Base-by-base conservation (phyloP, 2,797 vertebrate species). In the Adrianichthys oophorus region DNA sequence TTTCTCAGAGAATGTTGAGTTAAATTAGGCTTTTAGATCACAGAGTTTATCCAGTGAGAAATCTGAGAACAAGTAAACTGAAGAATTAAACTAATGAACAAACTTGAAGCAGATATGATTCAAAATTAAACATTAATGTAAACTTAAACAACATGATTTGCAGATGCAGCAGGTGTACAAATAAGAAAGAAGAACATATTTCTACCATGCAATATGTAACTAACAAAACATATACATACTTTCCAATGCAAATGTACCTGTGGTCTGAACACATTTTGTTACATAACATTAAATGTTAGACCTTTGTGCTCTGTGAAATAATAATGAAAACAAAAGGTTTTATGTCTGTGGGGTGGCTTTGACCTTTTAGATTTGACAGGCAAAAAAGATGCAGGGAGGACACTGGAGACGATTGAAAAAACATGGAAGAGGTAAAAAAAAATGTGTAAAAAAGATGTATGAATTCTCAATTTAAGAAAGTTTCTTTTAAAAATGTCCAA, bases 361-460 rank as follows among this genome's bases (percentile, higher is more conserved):
- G 62, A 79, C 68, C 71, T 83, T 74, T 85, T 4, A 64, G 41
- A 62, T 62, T 50, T 56, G 59, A 61, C 47, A 58, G 43, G 21
- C 56, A 41, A 8, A 43, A 7, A 37, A 46, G 42, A 48, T 52
- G 46, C 37, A 3, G 57, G 49, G 18, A 2, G 10, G 1, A 10
- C 2, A 62, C 16, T 47, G 24, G 19, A 14, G 49, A 21, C 15
- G 52, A 62, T 42, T 23, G 47, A 55, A 62, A 61, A 54, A 17
- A 52, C n/a, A 41, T n/a, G 3, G 15, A 5, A 44, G 19, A 54
- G 40, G 43, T 23, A 50, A 58, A 49, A 2, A 26, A 41, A 7
- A 4, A 37, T 5, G 52, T 6, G 19, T 21, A 48, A 62, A 70
- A 52, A 29, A 29, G 26, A 5, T 37, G 7, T 52, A 12, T 37